Conservation (phyloP, 2,113 vertebrate species). For the Aphyosemion australe region DNA sequence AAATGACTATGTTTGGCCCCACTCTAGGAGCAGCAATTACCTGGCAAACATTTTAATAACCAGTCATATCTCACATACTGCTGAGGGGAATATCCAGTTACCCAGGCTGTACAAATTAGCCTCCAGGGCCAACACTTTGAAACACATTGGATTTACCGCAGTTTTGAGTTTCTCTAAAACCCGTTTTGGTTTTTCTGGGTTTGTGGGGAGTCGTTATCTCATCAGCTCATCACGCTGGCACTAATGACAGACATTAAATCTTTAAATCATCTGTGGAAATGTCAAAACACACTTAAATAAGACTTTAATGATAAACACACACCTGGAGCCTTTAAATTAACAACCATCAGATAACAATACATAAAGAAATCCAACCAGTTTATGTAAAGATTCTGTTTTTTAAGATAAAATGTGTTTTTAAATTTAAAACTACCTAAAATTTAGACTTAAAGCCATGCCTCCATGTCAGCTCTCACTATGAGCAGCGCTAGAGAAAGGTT, state of each 20-base stretch:
- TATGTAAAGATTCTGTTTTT: conserved; percentile 4
- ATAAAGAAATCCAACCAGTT: background rate
- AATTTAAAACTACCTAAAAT: too few species aligned
- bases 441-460: too few species aligned
- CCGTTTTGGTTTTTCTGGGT: conserved; percentile 18
- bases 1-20: conserved; percentile 67
- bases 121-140: conserved; percentile 49
- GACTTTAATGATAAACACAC: conserved; percentile 14
- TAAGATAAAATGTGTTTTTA: background rate
- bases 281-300: conserved; percentile 26
- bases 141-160: conserved; percentile 54
- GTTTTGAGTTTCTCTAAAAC: conserved; percentile 43
- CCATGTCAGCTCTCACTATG: background rate
- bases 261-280: conserved; percentile 36
- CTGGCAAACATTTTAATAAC: conserved; percentile 74
- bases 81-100: conserved; percentile 54
- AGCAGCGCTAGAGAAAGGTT: background rate
- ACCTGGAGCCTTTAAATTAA: conserved; percentile 37
- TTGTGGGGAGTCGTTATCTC: conserved; percentile 30
- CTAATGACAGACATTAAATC: conserved; percentile 29
- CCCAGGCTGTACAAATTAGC: conserved; percentile 44
- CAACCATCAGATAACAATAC: background rate
- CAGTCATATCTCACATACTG: conserved; percentile 63
- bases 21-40: conserved; percentile 66
- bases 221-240: conserved; percentile 33